These are phyloP conservation scores for Vanessa atalanta DNA, from an alignment of 1,140 invertebrate species.

Conservation along the genomic window DNA sequence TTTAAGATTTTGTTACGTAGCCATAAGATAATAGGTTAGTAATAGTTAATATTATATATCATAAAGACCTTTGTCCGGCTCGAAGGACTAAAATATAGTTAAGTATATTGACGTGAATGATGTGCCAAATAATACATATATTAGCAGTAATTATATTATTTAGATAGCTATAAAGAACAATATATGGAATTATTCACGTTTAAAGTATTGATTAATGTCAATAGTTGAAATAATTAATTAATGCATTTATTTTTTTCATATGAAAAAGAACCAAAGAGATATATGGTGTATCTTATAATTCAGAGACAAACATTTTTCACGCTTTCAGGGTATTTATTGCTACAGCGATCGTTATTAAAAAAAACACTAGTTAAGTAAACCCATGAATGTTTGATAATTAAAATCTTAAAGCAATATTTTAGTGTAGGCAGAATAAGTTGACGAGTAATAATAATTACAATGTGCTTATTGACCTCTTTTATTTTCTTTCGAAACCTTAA, in stretches of 20 bases:
- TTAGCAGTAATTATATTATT: background rate
- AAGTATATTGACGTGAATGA: conserved; percentile 31
- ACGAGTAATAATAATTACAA: conserved; percentile 34
- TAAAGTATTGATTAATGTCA: background rate
- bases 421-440: conserved; percentile 20
- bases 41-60: background rate
- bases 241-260: background rate
- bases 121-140: conserved; percentile 35
- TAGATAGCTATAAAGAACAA: background rate
- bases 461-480: conserved; percentile 61
- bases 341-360: conserved; percentile 15
- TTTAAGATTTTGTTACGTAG: background rate
- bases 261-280: background rate
- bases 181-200: background rate
- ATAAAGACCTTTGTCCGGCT: background rate
- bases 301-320: background rate
- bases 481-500: conserved; percentile 26
- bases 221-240: background rate
- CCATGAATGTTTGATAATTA: conserved; percentile 21
- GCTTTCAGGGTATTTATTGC: conserved; percentile 28
- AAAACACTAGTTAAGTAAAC: conserved; percentile 6
- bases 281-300: background rate
- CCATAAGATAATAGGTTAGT: background rate
- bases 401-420: conserved; percentile 37
- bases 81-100: background rate